Evolutionary conservation across 1,140 invertebrate genomes (phyloP).

Genomic region (Rhizoglyphus robini): DNA sequence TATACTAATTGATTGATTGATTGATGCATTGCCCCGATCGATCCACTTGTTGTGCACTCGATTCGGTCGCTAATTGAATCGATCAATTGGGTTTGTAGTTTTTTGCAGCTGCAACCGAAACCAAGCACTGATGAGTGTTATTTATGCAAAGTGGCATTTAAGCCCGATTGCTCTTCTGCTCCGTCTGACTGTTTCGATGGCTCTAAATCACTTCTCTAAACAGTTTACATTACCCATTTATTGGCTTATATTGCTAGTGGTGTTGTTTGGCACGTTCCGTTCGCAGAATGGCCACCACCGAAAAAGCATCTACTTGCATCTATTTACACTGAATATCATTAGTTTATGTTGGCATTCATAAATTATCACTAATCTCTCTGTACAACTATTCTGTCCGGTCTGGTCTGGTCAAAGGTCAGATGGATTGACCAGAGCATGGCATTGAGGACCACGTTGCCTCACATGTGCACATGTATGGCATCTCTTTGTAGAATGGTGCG

Average conservation of each 20-base stretch:
- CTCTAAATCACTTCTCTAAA: slow-evolving; percentile 11
- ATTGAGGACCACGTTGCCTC: too few relatives aligned
- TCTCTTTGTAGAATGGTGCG: too few relatives aligned
- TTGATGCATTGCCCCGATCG: background rate
- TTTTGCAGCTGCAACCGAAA: background rate
- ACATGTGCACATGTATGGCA: too few relatives aligned
- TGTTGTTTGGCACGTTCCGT: background rate
- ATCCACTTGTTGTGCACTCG: background rate
- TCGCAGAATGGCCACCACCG: background rate
- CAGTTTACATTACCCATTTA: slow-evolving; percentile 12
- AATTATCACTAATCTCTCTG: background rate
- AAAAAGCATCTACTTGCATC: background rate
- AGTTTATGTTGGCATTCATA: background rate
- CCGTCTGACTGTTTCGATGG: background rate
- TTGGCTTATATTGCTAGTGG: slow-evolving; percentile 8
- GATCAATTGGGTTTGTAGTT: background rate
- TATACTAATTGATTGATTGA: slow-evolving; percentile 12
- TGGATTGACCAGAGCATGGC: too few relatives aligned
- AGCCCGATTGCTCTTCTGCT: background rate
- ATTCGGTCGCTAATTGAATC: slow-evolving; percentile 1
- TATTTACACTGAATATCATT: background rate
- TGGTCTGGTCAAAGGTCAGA: too few relatives aligned
- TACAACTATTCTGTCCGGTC: background rate
- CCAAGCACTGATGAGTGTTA: slow-evolving; percentile 1
- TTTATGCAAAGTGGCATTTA: slow-evolving; percentile 8